Evolutionary conservation across 2,113 vertebrate genomes (phyloP).

Genomic region (Neogale vison): DNA sequence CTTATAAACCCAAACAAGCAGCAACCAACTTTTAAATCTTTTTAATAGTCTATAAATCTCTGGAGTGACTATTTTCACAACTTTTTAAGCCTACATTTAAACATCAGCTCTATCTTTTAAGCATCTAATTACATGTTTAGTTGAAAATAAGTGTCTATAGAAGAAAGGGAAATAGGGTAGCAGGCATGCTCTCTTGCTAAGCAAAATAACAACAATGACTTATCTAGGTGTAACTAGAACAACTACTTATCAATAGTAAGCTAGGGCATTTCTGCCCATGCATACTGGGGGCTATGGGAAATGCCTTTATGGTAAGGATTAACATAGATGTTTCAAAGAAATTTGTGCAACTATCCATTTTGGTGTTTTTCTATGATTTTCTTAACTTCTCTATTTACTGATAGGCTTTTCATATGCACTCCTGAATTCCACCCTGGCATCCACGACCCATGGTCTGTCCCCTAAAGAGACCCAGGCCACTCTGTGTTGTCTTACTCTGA

Average conservation of each 20-base stretch:
- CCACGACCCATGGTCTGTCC: neutral
- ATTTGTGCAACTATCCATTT: neutral
- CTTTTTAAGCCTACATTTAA: neutral
- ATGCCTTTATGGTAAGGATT: neutral
- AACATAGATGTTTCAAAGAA: neutral
- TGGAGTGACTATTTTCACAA: neutral
- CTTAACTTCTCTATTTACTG: neutral
- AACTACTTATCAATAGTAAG: neutral
- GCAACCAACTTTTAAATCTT: neutral
- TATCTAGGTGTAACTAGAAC: neutral
- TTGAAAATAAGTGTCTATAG: conserved; percentile 15
- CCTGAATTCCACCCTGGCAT: neutral
- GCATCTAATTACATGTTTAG: neutral
- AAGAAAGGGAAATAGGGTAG: neutral
- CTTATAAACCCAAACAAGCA: neutral
- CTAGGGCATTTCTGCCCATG: neutral
- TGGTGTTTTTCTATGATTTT: neutral
- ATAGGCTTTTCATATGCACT: neutral
- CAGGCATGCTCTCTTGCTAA: neutral
- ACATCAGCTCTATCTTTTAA: neutral
- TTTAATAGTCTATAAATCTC: neutral
- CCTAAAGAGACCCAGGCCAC: too few relatives aligned
- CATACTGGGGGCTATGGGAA: neutral
- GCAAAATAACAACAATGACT: neutral
- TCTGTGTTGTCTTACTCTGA: neutral